Base-by-base conservation (phyloP, 2,797 vertebrate species). In the Syngnathus acus region DNA sequence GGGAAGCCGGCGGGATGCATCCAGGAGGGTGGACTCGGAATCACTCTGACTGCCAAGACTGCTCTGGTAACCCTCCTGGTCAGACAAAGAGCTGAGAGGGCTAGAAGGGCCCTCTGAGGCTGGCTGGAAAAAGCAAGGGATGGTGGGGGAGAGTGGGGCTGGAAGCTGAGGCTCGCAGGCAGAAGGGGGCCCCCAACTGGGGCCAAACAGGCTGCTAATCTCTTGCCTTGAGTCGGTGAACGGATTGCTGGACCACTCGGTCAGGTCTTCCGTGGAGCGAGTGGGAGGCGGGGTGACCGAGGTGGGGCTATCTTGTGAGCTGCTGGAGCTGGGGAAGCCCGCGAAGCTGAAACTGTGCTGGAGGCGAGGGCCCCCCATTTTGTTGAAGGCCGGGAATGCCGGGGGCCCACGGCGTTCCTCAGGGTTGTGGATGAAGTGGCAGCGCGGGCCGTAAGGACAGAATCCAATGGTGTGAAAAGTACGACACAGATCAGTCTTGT, bases 321-420 rank as follows among this genome's bases (percentile, higher is more conserved):
- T 87, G 73, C 13, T 13, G 23, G 90, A 81, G 73, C 88, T 89
- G 74, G 93, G 88, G 82, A 95, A 94, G 54, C 94, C 92, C 17
- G 94, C 91, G 3, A 95, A 95, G 83, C 94, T 94, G 82, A 93
- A 92, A 87, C 93, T 95, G 84, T 95, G 93, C 79, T 93, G 92
- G 72, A 95, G 92, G 64, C 92, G 91, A 10, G 94, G 93, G 50
- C 92, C 88, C 66, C 92, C 90, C 1, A 79, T 65, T 69, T 86
- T 79, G 72, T 78, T 82, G 59, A 89, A 75, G 64, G 89, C 78
- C 3, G 82, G 84, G 17, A 80, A 77, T 7, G 82, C 81, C 0
- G 89, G 87, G 64, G 90, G 90, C 9, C 91, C 88, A 0, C 92
- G 86, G 59, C 92, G 88, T 78, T 93, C 93, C 72, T 93, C 92